phyloP scores from a whole-genome alignment of 2,888 invertebrate species.

The Tenthredo distinguenda region DNA sequence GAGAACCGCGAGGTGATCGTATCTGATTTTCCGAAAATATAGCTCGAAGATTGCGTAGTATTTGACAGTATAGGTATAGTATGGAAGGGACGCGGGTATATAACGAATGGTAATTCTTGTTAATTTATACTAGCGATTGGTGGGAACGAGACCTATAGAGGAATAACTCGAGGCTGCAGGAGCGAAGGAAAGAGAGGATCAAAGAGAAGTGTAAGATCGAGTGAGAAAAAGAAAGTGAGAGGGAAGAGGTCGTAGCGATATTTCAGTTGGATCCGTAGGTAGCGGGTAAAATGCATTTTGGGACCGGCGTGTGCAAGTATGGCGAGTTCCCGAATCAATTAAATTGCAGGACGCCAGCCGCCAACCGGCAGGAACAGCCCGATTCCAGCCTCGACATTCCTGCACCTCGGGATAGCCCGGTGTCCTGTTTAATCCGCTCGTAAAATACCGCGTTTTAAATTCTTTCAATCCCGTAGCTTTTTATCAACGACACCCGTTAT shows the following conservation, averaged over 20 bases:
- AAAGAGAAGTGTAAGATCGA: constrained; percentile 26
- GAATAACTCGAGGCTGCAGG: constrained; percentile 33
- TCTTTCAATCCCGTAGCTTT: constrained; percentile 32
- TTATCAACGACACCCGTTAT: constrained; percentile 32
- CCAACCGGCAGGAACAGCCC: not conserved
- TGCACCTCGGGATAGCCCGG: constrained; percentile 26
- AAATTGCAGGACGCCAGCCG: constrained; percentile 34
- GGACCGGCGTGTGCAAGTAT: constrained; percentile 24
- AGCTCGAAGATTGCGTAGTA: constrained; percentile 6
- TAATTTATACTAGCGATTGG: constrained; percentile 49
- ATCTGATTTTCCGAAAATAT: constrained; percentile 5
- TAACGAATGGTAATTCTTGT: constrained; percentile 47
- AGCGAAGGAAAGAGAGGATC: constrained; percentile 22
- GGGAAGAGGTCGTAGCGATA: constrained; percentile 24
- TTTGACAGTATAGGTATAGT: constrained; percentile 1
- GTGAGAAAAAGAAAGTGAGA: constrained; percentile 28
- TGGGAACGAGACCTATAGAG: constrained; percentile 49
- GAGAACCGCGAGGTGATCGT: not conserved
- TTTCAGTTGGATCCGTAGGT: constrained; percentile 41
- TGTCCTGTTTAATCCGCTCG: constrained; percentile 24
- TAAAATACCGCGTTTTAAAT: constrained; percentile 45
- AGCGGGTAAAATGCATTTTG: constrained; percentile 43
- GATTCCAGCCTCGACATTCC: constrained; percentile 41
- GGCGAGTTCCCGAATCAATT: constrained; percentile 30
- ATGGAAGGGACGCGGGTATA: not conserved